Base-by-base conservation (phyloP, 1,140 invertebrate species). In the Ridgeia piscesae region DNA sequence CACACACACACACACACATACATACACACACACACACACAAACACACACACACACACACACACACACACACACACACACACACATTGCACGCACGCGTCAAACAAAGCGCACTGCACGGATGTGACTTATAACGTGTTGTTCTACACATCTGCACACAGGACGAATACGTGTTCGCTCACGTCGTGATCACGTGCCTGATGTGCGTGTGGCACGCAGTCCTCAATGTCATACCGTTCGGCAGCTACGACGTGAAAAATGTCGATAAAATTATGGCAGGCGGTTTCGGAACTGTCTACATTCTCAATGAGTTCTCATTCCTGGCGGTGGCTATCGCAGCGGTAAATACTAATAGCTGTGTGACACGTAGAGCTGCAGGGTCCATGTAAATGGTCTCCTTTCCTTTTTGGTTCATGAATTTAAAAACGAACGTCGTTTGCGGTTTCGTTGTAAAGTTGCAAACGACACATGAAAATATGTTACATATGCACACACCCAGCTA, bases 221-320 rank as follows among this genome's bases (percentile, higher is more conserved):
- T 98, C 31, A 97, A 98, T 94, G 98, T 99, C 96, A 96, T 99
- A 33, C 97, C 97, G 31, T 97, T 35, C 34, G 17, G 27, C 14
- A 4, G 11, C 11, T 17, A 17, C 14, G 2, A 21, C 58, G 17
- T 31, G 11, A 4, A 77, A 2, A 21, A 77, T 17, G 14, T 77
- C 6, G 58, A 77, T 21, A 77, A 77, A 21, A 27, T 27, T 8
- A 31, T 31, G 17, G 27, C 27, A 21, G 58, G 17, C 58, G 27
- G 58, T 21, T 77, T 77, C 58, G 58, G 14, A 17, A 31, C 27
- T 77, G 27, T 77, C 58, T 77, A 21, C 58, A 17, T 77, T 21
- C 17, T 77, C 58, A 77, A 77, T 21, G 58, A 77, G 27, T 2
- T 77, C 27, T 77, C 58, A 31, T 77, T 77, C 27, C 58, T 77